phyloP scores from a whole-genome alignment of 2,113 vertebrate genomes.

The Petrocephalus zakoni region DNA sequence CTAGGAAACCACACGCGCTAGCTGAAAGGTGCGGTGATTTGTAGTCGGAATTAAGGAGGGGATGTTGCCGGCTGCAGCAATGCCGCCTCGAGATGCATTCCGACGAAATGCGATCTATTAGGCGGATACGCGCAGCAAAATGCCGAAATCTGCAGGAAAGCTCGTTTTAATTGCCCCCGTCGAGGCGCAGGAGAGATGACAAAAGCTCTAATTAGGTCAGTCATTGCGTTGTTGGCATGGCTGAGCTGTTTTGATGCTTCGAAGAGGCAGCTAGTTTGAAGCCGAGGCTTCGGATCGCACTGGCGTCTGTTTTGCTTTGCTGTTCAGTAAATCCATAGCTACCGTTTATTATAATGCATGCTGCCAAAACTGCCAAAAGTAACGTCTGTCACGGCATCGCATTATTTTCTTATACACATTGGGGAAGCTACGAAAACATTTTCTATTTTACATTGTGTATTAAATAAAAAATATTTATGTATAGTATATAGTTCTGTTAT shows the following conservation, averaged over 20 bases:
- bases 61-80: slow-evolving; percentile 30
- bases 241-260: neutral
- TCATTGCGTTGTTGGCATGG: neutral
- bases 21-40: slow-evolving; percentile 33
- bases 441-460: slow-evolving; percentile 49
- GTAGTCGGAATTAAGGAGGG: slow-evolving; percentile 40
- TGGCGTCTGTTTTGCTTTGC: neutral
- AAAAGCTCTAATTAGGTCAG: slow-evolving; percentile 10
- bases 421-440: neutral
- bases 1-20: slow-evolving; percentile 32
- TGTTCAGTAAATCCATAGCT: neutral
- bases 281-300: neutral
- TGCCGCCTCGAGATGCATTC: slow-evolving; percentile 28
- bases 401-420: neutral
- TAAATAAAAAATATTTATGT: neutral
- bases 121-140: slow-evolving; percentile 19
- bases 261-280: neutral
- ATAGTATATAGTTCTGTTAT: neutral
- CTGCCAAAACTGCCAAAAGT: neutral
- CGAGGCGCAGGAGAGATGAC: neutral
- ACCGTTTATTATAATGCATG: neutral
- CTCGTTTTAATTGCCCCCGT: neutral
- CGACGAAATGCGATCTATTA: slow-evolving; percentile 32
- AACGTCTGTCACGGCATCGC: neutral
- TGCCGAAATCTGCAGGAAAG: slow-evolving; percentile 21